These are phyloP conservation scores for Scortum barcoo DNA, from an alignment of 2,113 vertebrate genomes.

Conservation along the genomic window DNA sequence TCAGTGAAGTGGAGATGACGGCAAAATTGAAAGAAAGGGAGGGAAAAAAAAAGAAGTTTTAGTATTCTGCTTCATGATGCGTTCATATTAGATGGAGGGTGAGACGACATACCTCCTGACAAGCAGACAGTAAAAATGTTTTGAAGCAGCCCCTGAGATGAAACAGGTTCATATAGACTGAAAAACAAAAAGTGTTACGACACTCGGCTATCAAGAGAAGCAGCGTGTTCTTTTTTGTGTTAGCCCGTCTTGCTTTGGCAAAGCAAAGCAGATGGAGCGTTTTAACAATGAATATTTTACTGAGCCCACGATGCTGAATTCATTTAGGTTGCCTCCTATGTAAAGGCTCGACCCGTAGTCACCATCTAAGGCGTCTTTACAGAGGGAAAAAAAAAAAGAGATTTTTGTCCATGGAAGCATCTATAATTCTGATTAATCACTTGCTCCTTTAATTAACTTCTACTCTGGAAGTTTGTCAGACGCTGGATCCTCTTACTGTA, in stretches of 20 bases:
- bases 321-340: conserved; percentile 42
- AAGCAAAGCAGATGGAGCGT: conserved; percentile 62
- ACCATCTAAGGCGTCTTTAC: not conserved
- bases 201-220: conserved; percentile 53
- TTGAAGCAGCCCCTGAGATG: conserved; percentile 50
- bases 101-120: conserved; percentile 46
- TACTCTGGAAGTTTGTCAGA: conserved; percentile 22
- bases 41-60: not conserved
- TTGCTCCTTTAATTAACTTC: conserved; percentile 48
- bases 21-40: conserved; percentile 17
- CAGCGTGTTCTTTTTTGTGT: conserved; percentile 32
- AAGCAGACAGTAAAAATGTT: conserved; percentile 62
- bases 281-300: conserved; percentile 70
- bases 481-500: not conserved
- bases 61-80: conserved; percentile 53
- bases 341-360: conserved; percentile 26
- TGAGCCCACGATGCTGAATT: conserved; percentile 39
- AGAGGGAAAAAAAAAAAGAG: not conserved
- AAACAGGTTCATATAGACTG: conserved; percentile 42
- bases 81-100: conserved; percentile 49
- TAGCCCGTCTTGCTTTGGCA: conserved; percentile 38
- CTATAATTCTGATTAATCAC: conserved; percentile 59
- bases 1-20: conserved; percentile 52
- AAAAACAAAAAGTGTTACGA: conserved; percentile 59
- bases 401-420: conserved; percentile 24